These are phyloP conservation scores for Zoanthus gigantus DNA, from an alignment of 92 coral and sea anemone species.

Conservation along the genomic window DNA sequence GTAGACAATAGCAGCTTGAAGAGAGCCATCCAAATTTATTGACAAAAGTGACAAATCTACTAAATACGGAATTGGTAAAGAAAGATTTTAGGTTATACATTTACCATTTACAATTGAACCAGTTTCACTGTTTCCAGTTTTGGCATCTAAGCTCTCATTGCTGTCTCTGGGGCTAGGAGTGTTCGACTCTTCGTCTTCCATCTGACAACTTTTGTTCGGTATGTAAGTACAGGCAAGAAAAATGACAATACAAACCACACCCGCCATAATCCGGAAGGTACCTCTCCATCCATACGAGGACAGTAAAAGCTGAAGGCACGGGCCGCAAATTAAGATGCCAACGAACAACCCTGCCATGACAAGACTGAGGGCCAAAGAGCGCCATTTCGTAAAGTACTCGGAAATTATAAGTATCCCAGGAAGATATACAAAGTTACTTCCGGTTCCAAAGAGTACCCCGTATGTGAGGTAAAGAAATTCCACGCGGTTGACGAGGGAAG, in stretches of 20 bases:
- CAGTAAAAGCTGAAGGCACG: constrained; percentile 14
- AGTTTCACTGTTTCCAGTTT: not conserved
- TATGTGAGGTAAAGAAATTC: constrained; percentile 23
- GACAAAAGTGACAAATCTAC: too few relatives aligned
- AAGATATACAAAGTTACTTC: constrained; percentile 11
- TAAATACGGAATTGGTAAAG: not conserved
- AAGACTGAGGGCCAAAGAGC: constrained; percentile 21
- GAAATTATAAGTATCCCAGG: constrained; percentile 14
- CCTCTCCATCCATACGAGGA: constrained; percentile 5
- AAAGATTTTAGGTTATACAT: not conserved
- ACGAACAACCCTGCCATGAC: constrained; percentile 24
- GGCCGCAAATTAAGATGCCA: not conserved
- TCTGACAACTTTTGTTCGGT: constrained; percentile 1
- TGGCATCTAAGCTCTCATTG: not conserved
- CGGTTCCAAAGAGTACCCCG: constrained; percentile 22
- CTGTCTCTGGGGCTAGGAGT: not conserved
- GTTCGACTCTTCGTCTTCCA: not conserved
- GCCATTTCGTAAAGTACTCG: constrained; percentile 24
- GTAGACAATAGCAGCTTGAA: too few relatives aligned
- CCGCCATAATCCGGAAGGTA: constrained; percentile 13
- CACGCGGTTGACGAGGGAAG: constrained; percentile 1
- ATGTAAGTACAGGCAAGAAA: not conserved
- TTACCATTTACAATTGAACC: not conserved
- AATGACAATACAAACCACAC: constrained; percentile 15
- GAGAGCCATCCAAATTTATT: too few relatives aligned